Base-by-base conservation (phyloP, 2,797 vertebrate genomes). In the Pseudopleuronectes americanus region DNA sequence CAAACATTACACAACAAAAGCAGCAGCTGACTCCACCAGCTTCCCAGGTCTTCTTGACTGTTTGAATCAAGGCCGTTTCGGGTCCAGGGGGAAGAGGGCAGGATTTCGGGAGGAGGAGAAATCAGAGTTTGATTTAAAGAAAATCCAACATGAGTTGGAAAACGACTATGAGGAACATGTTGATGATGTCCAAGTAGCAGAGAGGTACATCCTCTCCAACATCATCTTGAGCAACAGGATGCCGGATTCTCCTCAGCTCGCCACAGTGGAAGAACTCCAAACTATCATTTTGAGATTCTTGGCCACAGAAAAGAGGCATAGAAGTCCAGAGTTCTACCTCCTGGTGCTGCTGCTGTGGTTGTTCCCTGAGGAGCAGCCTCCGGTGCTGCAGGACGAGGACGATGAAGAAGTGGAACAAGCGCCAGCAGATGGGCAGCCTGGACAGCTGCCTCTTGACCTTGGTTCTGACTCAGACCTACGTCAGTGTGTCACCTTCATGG, bases 201-300 rank as follows among this genome's bases (percentile, higher is more conserved):
- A 81, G 31, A 68, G 57, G 0, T 88, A 81, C 80, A 74, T 84
- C 43, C 80, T 88, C 24, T 81, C 86, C 51, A 86, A 83, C 76
- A 33, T 86, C 73, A 58, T 80, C 61, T 28, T 88, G 62, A 76
- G 58, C 77, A 84, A 86, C 74, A 83, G 56, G 64, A 23, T 0
- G 6, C 52, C 12, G 1, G 0, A 57, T 24, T 68, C 73, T 51
- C 66, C 51, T 0, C 6, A 24, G 0, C 57, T 62, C 14, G 19
- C 47, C 1, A 24, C 13, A 0, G 22, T 65, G 54, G 22, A 0
- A 1, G 57, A 81, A 9, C 78, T 88, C 0, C n/a, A 71, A 51
- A 14, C 0, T 3, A 62, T 63, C 48, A 49, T 77, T 4, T 4
- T 0, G 3, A 4, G 9, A 31, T 84, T 88, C 43, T 9, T 71